Evolutionary conservation across 1,140 invertebrate species (phyloP), one percentile per base, ranked within the genome.

Genomic region (Tetragnatha versicolor): DNA sequence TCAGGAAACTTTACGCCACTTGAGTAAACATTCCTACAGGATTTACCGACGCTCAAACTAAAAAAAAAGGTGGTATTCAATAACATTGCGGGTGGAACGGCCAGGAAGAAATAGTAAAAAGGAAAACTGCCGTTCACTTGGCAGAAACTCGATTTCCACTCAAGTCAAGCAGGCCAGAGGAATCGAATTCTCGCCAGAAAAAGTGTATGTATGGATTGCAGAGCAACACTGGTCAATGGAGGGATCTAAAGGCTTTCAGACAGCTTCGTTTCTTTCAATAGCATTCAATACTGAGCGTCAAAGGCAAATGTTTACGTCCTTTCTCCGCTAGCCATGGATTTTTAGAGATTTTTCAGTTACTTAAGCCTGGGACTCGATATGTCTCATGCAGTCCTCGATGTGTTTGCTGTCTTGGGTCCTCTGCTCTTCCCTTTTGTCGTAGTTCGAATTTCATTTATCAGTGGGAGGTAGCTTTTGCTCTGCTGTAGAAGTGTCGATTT

Each of bases 131-230:
- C 14, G 14, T 42, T 65, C 22, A 31, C 37, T 42, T 65, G 61
- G 42, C 61, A 65, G 61, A 39, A 65, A 65, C 61, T 65, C 61
- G 61, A 42, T 65, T 65, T 65, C 42, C 61, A 42, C 61, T 65
- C 61, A 65, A 65, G 25, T 65, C 61, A 31, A 65, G 61, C 25
- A 65, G 33, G 25, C n/a, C 37, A 10, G 6, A 42, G 61, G 42
- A 65, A 65, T 65, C 61, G 61, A 65, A 65, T 65, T 45, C 35
- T 65, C 22, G 20, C 42, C 35, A 14, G 35, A 37, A 27, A 37
- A 14, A 17, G 14, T 20, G 33, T 14, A 35, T 33, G 35, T 53
- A 53, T 53, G 27, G 17, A 53, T 58, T 58, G 35, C 35, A n/a
- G 55, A n/a, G 55, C 20, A 7, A 9, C 31, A 58, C 22, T 65